Evolutionary conservation across 35 echinoderm and acorn worm genomes (phyloP).

Genomic region (Anneissia japonica): DNA sequence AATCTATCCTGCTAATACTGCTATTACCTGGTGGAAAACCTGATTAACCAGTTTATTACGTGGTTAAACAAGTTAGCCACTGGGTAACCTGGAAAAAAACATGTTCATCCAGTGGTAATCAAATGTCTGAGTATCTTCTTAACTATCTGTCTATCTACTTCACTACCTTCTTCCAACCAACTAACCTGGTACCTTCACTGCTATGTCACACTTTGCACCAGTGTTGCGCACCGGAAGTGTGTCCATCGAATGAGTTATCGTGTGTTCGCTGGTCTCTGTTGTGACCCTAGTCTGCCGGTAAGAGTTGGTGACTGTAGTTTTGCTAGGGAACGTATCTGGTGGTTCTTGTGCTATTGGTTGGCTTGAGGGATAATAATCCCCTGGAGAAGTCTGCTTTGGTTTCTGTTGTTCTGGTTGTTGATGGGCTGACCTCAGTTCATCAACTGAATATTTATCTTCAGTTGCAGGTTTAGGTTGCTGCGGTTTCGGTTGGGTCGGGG

Average conservation of each 20-base stretch:
- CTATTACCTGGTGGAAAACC: too few relatives aligned
- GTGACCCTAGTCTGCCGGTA: background rate
- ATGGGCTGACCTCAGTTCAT: background rate
- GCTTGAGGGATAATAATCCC: background rate
- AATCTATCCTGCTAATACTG: too few relatives aligned
- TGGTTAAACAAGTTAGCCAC: too few relatives aligned
- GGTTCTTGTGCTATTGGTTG: background rate
- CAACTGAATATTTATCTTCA: background rate
- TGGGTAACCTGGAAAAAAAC: too few relatives aligned
- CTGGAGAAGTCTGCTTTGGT: background rate
- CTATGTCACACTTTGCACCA: background rate
- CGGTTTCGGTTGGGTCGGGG: background rate
- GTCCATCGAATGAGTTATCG: background rate
- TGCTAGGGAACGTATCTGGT: background rate
- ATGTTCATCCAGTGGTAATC: too few relatives aligned
- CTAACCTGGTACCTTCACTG: background rate
- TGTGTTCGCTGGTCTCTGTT: background rate
- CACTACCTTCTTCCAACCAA: too few relatives aligned
- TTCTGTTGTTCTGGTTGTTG: background rate
- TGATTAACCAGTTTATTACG: too few relatives aligned
- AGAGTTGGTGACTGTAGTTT: background rate
- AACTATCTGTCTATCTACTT: too few relatives aligned
- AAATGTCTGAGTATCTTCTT: too few relatives aligned
- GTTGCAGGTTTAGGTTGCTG: background rate
- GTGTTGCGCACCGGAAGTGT: background rate